Conservation (phyloP, 2,113 vertebrate genomes). For the Lophius piscatorius region DNA sequence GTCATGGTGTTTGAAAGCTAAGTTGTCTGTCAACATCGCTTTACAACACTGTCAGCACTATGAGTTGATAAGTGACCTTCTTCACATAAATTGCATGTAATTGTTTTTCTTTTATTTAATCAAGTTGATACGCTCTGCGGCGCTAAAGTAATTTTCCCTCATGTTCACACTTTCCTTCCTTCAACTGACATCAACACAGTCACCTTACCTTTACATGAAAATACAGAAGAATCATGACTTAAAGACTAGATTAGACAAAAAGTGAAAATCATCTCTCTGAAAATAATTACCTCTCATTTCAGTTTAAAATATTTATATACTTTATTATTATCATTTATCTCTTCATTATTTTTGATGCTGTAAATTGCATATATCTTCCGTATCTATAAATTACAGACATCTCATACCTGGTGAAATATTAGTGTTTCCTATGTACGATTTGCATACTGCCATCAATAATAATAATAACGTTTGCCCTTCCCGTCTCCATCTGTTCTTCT, state of each 20-base stretch:
- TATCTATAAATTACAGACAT: not conserved
- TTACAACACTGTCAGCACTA: conserved; percentile 14
- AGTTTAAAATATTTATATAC: too few relatives aligned
- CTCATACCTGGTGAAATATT: not conserved
- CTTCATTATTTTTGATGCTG: too few relatives aligned
- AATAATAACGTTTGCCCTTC: conserved; percentile 24
- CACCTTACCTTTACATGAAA: conserved; percentile 1
- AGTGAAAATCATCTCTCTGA: not conserved
- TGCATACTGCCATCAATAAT: conserved; percentile 23
- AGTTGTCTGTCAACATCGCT: conserved; percentile 27
- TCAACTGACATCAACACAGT: not conserved
- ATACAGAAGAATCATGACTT: not conserved
- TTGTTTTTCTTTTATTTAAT: conserved; percentile 35
- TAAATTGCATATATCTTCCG: too few relatives aligned
- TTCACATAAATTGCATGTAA: conserved; percentile 14
- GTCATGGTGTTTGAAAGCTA: not conserved
- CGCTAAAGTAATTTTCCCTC: not conserved
- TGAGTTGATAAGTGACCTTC: conserved; percentile 24
- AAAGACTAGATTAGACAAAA: not conserved
- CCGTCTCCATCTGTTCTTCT: conserved; percentile 15
- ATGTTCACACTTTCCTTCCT: not conserved
- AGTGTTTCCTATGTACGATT: not conserved
- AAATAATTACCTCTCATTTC: not conserved
- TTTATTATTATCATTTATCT: too few relatives aligned
- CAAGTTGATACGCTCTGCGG: conserved; percentile 8